Evolutionary conservation across 2,888 invertebrate genomes (phyloP), one percentile per base, ranked within the genome.

Genomic region (Apomyelois bistriatella): DNA sequence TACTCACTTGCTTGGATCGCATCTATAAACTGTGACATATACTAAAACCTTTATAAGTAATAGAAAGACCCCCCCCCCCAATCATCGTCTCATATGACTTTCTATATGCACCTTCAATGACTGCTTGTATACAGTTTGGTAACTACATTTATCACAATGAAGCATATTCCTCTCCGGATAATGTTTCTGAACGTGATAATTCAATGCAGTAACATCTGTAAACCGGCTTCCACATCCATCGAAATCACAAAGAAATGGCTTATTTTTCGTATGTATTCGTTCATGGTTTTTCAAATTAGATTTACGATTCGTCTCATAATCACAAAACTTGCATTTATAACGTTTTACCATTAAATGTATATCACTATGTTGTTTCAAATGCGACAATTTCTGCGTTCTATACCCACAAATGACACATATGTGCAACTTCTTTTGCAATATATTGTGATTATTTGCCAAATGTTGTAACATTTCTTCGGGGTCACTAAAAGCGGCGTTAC

Each of bases 101-200:
- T 69, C 64, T 15, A 64, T 46, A 57, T 81, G 80, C 54, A 71
- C 77, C 28, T 64, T 68, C 12, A 81, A 65, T 6, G 70, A 71
- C 42, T 73, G 72, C 32, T 56, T 78, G 57, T 81, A 81, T 0
- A 79, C 68, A 16, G 81, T 81, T 35, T 62, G 69, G 50, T 79
- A 81, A 51, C 60, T 68, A 54, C 81, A 81, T 58, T 73, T 72
- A 57, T 79, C 81, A 68, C 81, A 81, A 42, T 68, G 74, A 7
- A 74, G 30, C 59, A 69, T 64, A 53, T 76, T 66, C n/a, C 61
- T 58, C 2, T 64, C 58, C 1, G 65, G 72, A 42, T 67, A 56
- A 62, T 81, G 81, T 56, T 68, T 72, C 5, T 78, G 52, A 37
- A 57, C 38, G 55, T 81, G 81, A 53, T 72, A 77, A n/a, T 55